Conservation (phyloP, 2,113 vertebrate species). For the Peromyscus maniculatus region DNA sequence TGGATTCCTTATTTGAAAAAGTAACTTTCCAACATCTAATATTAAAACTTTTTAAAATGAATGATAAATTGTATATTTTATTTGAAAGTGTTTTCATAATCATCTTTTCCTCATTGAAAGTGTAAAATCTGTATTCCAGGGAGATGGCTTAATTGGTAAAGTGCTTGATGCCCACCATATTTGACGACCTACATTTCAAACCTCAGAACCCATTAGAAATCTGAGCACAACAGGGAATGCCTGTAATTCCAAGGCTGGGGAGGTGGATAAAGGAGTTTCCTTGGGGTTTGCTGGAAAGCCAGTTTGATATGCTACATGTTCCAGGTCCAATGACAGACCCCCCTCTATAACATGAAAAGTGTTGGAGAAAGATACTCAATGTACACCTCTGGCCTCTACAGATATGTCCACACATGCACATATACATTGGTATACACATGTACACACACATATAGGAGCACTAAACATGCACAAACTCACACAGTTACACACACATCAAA, state of each 20-base stretch:
- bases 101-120: neutral
- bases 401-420: no score
- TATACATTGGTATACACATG: neutral
- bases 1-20: neutral
- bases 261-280: neutral
- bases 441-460: neutral
- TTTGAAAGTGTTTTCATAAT: neutral
- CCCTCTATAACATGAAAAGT: neutral
- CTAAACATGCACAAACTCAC: neutral
- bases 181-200: neutral
- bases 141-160: neutral
- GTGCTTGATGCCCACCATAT: neutral
- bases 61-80: neutral
- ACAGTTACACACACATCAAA: neutral
- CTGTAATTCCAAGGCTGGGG: neutral
- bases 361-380: neutral
- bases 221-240: neutral
- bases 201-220: neutral
- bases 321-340: neutral
- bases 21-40: neutral
- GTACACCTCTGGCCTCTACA: neutral
- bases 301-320: neutral
- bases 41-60: neutral
- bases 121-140: neutral
- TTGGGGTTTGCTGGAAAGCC: no score